Conservation (phyloP, 2,888 invertebrate species). For the Andrena marginata region DNA sequence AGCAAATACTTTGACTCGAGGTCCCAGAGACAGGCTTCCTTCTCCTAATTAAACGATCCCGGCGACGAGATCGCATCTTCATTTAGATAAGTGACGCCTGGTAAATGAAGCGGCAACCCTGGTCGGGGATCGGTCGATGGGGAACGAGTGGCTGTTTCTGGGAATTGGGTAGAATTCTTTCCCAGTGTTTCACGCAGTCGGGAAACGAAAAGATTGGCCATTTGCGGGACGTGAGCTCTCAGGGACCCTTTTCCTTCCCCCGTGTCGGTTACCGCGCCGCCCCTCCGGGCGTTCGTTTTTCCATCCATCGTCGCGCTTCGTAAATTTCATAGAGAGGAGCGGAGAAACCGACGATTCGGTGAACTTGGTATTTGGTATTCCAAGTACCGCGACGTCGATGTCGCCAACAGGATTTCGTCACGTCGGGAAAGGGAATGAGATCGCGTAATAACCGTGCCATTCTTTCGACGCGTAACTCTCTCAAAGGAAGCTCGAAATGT, state of each 20-base stretch:
- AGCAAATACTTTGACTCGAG: not conserved
- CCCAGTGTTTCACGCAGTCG: not conserved
- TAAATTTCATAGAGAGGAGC: constrained; percentile 12
- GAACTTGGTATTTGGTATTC: constrained; percentile 6
- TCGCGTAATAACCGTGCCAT: constrained; percentile 29
- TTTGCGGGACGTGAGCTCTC: constrained; percentile 1
- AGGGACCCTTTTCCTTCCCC: not conserved
- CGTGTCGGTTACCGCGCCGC: constrained; percentile 11
- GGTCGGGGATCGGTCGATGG: not conserved
- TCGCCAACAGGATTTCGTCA: not conserved
- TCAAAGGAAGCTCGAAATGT: constrained; percentile 24
- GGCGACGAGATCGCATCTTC: not conserved
- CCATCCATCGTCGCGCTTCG: constrained; percentile 4
- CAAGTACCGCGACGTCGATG: not conserved
- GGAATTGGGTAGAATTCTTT: constrained; percentile 17
- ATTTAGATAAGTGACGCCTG: not conserved
- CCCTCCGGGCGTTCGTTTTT: not conserved
- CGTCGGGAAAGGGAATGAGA: not conserved
- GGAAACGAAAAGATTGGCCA: constrained; percentile 1
- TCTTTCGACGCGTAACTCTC: constrained; percentile 15
- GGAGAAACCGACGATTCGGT: not conserved
- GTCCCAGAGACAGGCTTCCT: not conserved
- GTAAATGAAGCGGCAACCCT: not conserved
- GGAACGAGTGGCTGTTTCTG: not conserved
- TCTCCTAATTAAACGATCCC: not conserved